Base-by-base conservation (phyloP, 2,888 invertebrate species). In the Eristalis arbustorum region DNA sequence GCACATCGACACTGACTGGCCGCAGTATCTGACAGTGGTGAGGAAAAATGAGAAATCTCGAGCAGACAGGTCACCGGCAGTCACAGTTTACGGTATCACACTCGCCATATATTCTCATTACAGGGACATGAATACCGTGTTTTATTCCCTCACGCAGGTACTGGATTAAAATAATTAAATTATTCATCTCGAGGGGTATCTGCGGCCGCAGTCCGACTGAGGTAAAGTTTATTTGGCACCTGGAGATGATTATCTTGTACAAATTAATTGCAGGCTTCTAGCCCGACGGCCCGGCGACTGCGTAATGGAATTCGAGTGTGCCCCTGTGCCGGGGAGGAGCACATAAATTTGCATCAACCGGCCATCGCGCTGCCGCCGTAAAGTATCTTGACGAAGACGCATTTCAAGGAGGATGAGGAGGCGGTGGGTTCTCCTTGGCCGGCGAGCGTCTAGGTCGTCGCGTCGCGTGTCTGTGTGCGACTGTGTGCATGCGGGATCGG, bases 161-260 rank as follows among this genome's bases (percentile, higher is more conserved):
- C 89, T 89, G 89, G 88, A 88, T 89, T 89, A 88, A 87, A 88
- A 73, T 88, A 84, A 84, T 88, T 89, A 89, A 89, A 85, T 88
- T 88, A 89, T 88, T 89, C 88, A 75, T 76, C 77, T 74, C 68
- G 81, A 62, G 25, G 37, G 28, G 34, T 28, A 49, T 18, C 22
- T 23, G 34, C 25, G 18, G 42, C 23, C 49, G 40, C 56, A 72
- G 42, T 49, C 49, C 49, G 8, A 49, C 18, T 69, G 37, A 88
- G 88, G 90, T 89, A 73, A 91, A 91, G 92, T 92, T 92, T 92
- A 92, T 92, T 92, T 92, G 92, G 91, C 92, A 92, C 90, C 91
- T 91, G 89, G 90, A 92, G 92, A 92, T 92, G 92, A 91, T 92
- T 92, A 92, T 92, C 92, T 91, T 90, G 91, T 91, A 92, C 92